Evolutionary conservation across 2,113 vertebrate genomes (phyloP).

Genomic region (Orycteropus afer): DNA sequence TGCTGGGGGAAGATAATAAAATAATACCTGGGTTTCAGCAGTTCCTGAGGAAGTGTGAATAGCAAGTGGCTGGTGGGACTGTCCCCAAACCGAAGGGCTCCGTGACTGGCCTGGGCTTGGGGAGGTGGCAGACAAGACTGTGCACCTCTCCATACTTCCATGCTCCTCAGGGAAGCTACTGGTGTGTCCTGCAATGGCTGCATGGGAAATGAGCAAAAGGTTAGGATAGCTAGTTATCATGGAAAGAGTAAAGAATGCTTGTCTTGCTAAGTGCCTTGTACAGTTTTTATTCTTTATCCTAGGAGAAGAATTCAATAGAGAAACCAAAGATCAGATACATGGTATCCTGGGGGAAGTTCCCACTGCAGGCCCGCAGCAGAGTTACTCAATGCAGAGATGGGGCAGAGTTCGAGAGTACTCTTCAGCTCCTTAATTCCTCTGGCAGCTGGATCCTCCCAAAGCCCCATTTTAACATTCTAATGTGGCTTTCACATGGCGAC

Average conservation of each 20-base stretch:
- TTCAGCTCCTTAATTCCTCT: neutral
- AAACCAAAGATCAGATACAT: neutral
- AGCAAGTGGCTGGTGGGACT: conserved; percentile 88
- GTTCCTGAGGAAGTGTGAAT: conserved; percentile 85
- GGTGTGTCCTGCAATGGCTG: conserved; percentile 72
- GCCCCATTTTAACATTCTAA: too few species aligned
- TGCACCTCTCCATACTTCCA: neutral
- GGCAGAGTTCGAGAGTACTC: neutral
- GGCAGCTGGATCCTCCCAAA: neutral
- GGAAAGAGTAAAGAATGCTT: neutral
- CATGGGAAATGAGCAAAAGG: neutral
- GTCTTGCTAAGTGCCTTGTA: neutral
- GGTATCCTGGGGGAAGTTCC: fast-evolving
- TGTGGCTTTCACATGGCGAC: neutral
- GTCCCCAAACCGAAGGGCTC: conserved; percentile 88
- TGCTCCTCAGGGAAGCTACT: conserved; percentile 25
- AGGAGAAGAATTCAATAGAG: neutral
- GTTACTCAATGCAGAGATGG: neutral
- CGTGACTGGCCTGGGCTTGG: conserved; percentile 72
- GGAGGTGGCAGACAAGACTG: conserved; percentile 37
- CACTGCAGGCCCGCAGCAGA: neutral
- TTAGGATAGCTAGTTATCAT: neutral
- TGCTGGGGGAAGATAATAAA: neutral
- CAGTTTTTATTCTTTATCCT: neutral
- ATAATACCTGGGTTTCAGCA: conserved; percentile 86